phyloP scores from a whole-genome alignment of 2,113 vertebrate species.

The Syngnathus typhle region DNA sequence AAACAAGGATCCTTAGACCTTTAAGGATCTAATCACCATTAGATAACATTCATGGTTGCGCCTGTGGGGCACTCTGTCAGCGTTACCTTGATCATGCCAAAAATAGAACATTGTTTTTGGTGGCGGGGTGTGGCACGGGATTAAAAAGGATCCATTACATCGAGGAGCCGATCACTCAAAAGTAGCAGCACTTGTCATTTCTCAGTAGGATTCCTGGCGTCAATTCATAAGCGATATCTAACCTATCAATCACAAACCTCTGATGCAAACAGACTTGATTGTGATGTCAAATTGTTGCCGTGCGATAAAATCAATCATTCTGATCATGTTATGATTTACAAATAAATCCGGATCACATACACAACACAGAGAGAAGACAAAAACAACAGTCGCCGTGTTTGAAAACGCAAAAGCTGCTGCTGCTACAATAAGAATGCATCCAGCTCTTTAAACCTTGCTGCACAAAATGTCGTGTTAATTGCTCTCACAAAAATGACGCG shows the following conservation, averaged over 20 bases:
- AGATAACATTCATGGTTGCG: not conserved
- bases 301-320: no score
- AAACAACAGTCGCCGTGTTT: not conserved
- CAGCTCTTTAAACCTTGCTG: slow-evolving; percentile 10
- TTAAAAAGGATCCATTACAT: not conserved
- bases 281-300: not conserved
- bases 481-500: slow-evolving; percentile 6
- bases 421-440: slow-evolving; percentile 14
- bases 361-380: not conserved
- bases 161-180: not conserved
- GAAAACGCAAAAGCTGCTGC: not conserved
- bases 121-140: not conserved
- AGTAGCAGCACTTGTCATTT: not conserved
- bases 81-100: not conserved
- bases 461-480: slow-evolving; percentile 39
- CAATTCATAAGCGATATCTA: not conserved
- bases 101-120: not conserved
- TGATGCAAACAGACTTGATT: not conserved
- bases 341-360: not conserved
- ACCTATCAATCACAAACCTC: not conserved
- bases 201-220: not conserved
- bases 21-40: not conserved
- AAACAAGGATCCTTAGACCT: not conserved
- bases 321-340: not conserved
- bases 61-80: not conserved